A percentile compares a stretch with the other conserved stretches of the same genome.
Conservation (phyloP, 2,113 vertebrate species). For the Microcebus tavaratra region DNA sequence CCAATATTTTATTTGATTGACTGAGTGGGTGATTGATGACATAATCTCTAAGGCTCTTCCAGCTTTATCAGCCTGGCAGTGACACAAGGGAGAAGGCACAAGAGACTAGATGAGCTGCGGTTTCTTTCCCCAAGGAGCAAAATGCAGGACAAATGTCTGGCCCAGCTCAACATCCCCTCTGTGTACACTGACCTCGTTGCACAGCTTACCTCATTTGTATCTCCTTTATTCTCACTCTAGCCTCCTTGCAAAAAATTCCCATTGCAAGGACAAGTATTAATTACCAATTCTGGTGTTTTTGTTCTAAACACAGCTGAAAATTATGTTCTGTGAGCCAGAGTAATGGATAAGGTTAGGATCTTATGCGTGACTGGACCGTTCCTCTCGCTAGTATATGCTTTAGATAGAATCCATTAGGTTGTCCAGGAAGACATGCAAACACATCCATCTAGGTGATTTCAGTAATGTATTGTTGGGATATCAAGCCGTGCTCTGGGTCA, state of each 20-base stretch:
- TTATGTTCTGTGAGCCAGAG: not conserved
- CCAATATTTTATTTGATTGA: not conserved
- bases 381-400: not conserved
- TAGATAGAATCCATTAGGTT: not conserved
- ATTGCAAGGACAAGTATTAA: not conserved
- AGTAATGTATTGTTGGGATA: not conserved
- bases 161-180: not conserved
- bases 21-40: not conserved
- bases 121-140: not conserved
- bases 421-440: constrained; percentile 6
- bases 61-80: not conserved
- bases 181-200: not conserved
- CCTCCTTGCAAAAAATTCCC: not conserved
- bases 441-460: not conserved
- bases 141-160: not conserved
- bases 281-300: not conserved
- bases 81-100: not conserved
- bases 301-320: not conserved
- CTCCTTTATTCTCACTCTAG: not conserved
- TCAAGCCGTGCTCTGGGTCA: not conserved
- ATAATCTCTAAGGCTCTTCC: not conserved
- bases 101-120: too few relatives aligned
- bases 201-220: not conserved
- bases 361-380: not conserved
- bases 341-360: not conserved